Evolutionary conservation across 2,113 vertebrate genomes (phyloP).

Genomic region (Gyps fulvus): DNA sequence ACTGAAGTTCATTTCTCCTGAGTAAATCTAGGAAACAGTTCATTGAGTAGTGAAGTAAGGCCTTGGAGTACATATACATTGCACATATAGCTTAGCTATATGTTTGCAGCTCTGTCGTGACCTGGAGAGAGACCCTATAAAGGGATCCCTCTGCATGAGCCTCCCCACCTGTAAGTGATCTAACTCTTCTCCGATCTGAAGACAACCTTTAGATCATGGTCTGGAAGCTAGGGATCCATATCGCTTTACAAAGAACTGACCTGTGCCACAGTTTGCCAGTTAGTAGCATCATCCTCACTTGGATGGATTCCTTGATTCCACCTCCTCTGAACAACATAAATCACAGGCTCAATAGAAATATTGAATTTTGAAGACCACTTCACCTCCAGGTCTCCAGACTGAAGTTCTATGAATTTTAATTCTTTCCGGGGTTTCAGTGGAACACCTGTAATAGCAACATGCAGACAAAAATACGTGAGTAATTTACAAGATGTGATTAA

Average conservation of each 20-base stretch:
- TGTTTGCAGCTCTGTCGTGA: not conserved
- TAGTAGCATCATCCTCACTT: slow-evolving; percentile 89
- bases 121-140: not conserved
- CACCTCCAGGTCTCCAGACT: slow-evolving; percentile 85
- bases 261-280: slow-evolving; percentile 90
- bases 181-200: not conserved
- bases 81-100: too few relatives aligned
- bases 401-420: slow-evolving; percentile 83
- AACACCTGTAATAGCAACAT: slow-evolving; percentile 75
- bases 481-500: not conserved
- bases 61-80: not conserved
- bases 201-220: not conserved
- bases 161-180: not conserved
- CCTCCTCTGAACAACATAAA: slow-evolving; percentile 90
- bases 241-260: slow-evolving; percentile 51
- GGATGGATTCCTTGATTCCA: slow-evolving; percentile 97
- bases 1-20: not conserved
- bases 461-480: not conserved
- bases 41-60: not conserved
- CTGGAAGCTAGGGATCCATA: not conserved
- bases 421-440: slow-evolving; percentile 95
- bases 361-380: slow-evolving; percentile 97
- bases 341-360: slow-evolving; percentile 92
- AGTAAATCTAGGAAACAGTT: not conserved
- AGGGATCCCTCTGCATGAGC: not conserved